A percentile compares a stretch with the other conserved stretches of the same genome.
These are phyloP conservation scores for Zaprionus vittiger DNA, from an alignment of 1,140 invertebrate species.

Conservation along the genomic window DNA sequence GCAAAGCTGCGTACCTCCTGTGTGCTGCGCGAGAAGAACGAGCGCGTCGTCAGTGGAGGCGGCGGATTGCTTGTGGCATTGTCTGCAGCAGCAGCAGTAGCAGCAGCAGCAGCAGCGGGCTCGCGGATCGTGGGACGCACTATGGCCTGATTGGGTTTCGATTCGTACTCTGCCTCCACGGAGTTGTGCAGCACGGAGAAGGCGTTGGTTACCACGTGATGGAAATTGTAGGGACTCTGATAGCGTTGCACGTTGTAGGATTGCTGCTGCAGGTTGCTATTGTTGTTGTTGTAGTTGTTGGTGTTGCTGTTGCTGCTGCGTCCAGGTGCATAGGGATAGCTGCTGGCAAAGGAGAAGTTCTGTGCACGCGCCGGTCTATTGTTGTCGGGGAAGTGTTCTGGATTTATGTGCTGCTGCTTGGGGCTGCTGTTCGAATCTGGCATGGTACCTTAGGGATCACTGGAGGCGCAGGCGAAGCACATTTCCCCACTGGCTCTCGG, in stretches of 20 bases:
- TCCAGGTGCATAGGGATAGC: conserved; percentile 73
- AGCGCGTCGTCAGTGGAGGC: conserved; percentile 44
- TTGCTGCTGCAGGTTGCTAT: conserved; percentile 20
- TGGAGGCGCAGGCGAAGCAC: conserved; percentile 28
- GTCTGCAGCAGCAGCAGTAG: conserved; percentile 17
- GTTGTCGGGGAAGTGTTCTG: conserved; percentile 68
- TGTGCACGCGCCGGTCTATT: conserved; percentile 65
- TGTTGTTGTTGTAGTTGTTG: conserved; percentile 20
- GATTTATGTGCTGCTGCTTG: conserved; percentile 68
- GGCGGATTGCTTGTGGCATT: conserved; percentile 17
- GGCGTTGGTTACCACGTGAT: conserved; percentile 71
- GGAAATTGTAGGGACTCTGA: conserved; percentile 63
- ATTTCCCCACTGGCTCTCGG: conserved; percentile 20
- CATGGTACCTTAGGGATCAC: conserved; percentile 43
- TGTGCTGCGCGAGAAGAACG: conserved; percentile 69
- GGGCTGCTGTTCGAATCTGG: conserved; percentile 62
- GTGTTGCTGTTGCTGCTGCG: conserved; percentile 29
- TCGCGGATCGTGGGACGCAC: conserved; percentile 85
- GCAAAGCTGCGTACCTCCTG: conserved; percentile 71
- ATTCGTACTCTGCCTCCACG: conserved; percentile 51
- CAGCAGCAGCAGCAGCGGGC: neutral
- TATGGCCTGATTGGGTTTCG: conserved; percentile 85
- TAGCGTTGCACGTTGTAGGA: conserved; percentile 64
- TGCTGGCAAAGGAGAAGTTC: conserved; percentile 79
- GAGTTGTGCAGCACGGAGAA: conserved; percentile 74